Conservation (phyloP, 1,140 invertebrate genomes). For the Hyphantria cunea region DNA sequence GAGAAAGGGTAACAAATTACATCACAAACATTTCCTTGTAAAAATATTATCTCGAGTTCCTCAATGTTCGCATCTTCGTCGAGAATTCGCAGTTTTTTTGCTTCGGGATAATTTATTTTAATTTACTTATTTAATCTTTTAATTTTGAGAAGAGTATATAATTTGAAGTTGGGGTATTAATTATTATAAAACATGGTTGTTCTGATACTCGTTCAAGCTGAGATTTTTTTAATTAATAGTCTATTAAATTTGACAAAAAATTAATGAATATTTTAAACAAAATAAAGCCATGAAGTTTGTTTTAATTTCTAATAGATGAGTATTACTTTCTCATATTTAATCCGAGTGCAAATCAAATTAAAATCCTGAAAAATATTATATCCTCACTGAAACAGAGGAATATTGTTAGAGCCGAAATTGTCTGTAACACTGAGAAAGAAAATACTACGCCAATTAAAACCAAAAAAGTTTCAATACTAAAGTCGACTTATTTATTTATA, state of each 20-base stretch:
- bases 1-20: conserved; percentile 45
- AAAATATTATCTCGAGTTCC: conserved; percentile 32
- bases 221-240: not conserved
- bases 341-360: no score
- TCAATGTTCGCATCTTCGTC: conserved; percentile 11
- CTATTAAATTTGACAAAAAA: not conserved
- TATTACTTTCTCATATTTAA: no score
- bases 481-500: not conserved
- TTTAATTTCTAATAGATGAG: no score
- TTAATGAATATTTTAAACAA: no score
- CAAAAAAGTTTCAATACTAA: not conserved
- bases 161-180: conserved; percentile 2
- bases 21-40: conserved; percentile 37
- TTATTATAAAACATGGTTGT: not conserved
- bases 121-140: conserved; percentile 2
- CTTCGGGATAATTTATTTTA: conserved; percentile 2
- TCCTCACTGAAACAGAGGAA: not conserved
- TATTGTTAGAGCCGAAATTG: not conserved
- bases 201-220: not conserved
- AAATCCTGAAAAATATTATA: no score
- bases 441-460: not conserved
- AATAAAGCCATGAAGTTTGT: no score
- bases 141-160: not conserved
- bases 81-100: conserved; percentile 4
- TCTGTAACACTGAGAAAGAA: not conserved